Base-by-base conservation (phyloP, 1,140 invertebrate species). In the Hestina assimilis region DNA sequence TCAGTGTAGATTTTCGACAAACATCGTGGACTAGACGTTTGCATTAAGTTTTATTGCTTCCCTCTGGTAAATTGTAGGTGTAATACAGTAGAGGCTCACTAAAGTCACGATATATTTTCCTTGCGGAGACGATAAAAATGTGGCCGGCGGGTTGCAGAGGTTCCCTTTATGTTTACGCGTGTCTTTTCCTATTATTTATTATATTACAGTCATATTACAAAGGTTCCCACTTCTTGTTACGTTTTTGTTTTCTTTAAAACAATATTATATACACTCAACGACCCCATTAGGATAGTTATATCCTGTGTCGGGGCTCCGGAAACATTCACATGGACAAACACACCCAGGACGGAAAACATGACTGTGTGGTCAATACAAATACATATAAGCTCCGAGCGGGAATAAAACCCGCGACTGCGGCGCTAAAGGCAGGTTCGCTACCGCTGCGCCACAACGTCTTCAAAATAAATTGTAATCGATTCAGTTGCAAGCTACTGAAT, bases 41-140 rank as follows among this genome's bases (percentile, higher is more conserved):
- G 75, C 75, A 76, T 86, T 82, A 83, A 86, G 74, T 83, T 86
- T 86, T 83, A 83, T 83, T 79, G 74, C 79, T 78, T 79, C 65
- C 69, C 59, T 72, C 67, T 73, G 75, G 66, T 79, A 82, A 83
- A 83, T 85, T 80, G 79, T 79, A 74, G 55, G 63, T 75, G 67
- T 78, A 73, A 81, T 80, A 75, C 73, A 73, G 46, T 66, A 67
- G 54, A 46, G 70, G 68, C 66, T 66, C 67, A 73, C 42, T 66
- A 68, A 52, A 50, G 70, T 69, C 66, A 69, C 69, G 66, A 74
- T 72, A 66, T 72, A 63, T 73, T 75, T 69, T 72, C 68, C 53
- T 64, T 65, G 65, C 62, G 33, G 15, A 38, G 33, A 38, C 33
- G 51, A 77, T 74, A 76, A 77, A 72, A 74, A 66, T 72, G 61